phyloP scores from a whole-genome alignment of 2,888 invertebrate genomes.

The Nephrotoma guestfalica region DNA sequence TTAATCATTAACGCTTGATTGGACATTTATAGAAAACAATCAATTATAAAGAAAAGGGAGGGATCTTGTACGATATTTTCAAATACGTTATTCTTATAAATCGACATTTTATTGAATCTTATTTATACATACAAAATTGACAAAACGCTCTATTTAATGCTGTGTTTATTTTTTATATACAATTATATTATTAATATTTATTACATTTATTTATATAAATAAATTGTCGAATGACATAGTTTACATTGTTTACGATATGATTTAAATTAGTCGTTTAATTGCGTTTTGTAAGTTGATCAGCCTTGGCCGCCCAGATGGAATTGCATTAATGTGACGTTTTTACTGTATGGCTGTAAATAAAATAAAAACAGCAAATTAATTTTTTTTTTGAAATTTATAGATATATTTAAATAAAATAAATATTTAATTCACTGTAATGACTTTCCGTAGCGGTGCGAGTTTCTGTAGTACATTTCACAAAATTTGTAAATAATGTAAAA shows the following conservation, averaged over 20 bases:
- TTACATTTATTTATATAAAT: neutral
- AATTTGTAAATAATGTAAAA: no score
- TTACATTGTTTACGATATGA: neutral
- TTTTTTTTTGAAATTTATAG: no score
- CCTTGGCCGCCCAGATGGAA: neutral
- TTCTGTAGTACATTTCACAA: no score
- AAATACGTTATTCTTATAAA: neutral
- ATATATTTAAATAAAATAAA: no score
- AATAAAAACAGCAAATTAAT: no score
- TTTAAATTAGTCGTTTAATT: neutral
- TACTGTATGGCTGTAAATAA: no score
- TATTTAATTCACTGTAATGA: no score
- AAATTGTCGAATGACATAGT: neutral
- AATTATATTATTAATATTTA: no score
- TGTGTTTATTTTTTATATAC: neutral
- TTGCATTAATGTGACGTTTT: neutral
- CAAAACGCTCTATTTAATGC: neutral
- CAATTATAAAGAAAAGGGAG: neutral
- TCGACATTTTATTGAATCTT: neutral
- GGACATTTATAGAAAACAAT: neutral
- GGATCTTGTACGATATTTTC: neutral
- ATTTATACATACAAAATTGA: neutral
- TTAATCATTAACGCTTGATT: neutral
- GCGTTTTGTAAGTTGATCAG: neutral
- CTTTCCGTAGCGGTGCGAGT: no score